Percentiles rank a stretch among this genome's conserved stretches.
These are phyloP conservation scores for Turritopsis dohrnii DNA, from an alignment of 30 jellyfish, hydroid and myxozoan species.

Conservation along the genomic window DNA sequence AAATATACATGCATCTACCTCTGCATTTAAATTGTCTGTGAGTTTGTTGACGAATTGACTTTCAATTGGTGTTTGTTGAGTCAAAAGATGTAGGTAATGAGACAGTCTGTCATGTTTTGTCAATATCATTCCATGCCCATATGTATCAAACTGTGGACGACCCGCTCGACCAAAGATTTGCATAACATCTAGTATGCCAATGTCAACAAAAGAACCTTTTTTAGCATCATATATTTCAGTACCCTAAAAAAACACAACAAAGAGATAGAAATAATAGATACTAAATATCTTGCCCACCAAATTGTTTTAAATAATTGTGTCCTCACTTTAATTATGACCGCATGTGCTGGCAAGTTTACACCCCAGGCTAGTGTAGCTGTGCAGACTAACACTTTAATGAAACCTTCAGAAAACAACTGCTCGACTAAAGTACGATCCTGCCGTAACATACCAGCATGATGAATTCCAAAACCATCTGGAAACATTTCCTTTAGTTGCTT, in stretches of 20 bases:
- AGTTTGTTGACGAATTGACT: slow-evolving; percentile 82
- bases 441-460: slow-evolving; percentile 99
- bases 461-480: slow-evolving; percentile 98
- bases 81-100: slow-evolving; percentile 63
- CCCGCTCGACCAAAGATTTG: slow-evolving; percentile 99
- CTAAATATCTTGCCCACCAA: too few relatives aligned
- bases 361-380: slow-evolving; percentile 99
- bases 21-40: slow-evolving; percentile 91
- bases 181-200: slow-evolving; percentile 97
- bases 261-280: background rate
- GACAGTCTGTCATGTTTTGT: slow-evolving; percentile 82
- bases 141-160: slow-evolving; percentile 95
- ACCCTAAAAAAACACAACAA: slow-evolving; percentile 45
- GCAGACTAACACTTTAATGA: slow-evolving; percentile 90
- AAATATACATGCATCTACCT: slow-evolving; percentile 37
- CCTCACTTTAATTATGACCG: slow-evolving; percentile 91
- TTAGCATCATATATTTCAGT: slow-evolving; percentile 92
- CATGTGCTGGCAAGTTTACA: slow-evolving; percentile 98
- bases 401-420: slow-evolving; percentile 72
- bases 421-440: slow-evolving; percentile 87
- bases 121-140: slow-evolving; percentile 91
- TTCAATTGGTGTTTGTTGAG: slow-evolving; percentile 91
- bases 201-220: slow-evolving; percentile 91
- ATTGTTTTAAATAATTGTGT: background rate
- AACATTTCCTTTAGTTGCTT: slow-evolving; percentile 75